Evolutionary conservation across 2,113 vertebrate genomes (phyloP).

Genomic region (Perca schrenkii): DNA sequence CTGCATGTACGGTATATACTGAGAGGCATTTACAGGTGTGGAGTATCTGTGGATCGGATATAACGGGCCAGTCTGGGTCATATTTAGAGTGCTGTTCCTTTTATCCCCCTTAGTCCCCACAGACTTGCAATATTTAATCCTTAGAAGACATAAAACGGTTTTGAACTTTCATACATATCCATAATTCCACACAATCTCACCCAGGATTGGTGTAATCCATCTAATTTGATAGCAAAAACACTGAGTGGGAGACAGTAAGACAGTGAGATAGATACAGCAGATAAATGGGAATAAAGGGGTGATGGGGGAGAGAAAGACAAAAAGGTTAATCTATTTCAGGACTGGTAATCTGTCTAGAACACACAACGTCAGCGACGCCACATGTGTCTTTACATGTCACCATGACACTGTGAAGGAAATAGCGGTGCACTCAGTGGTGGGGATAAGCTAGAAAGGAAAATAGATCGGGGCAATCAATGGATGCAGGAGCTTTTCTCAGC

Average conservation of each 20-base stretch:
- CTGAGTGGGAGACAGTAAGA: slow-evolving; percentile 13
- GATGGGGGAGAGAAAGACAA: slow-evolving; percentile 41
- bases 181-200: slow-evolving; percentile 49
- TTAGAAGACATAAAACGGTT: slow-evolving; percentile 44
- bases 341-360: slow-evolving; percentile 73
- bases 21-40: not conserved
- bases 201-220: slow-evolving; percentile 45
- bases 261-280: slow-evolving; percentile 12
- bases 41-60: not conserved
- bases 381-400: slow-evolving; percentile 82
- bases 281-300: slow-evolving; percentile 31
- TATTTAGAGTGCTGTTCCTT: slow-evolving; percentile 28
- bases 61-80: slow-evolving; percentile 8
- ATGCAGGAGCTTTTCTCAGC: slow-evolving; percentile 72
- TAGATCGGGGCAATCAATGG: slow-evolving; percentile 77
- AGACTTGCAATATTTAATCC: slow-evolving; percentile 57
- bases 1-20: not conserved
- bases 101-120: slow-evolving; percentile 24
- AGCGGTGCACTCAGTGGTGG: slow-evolving; percentile 66
- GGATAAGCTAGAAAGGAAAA: slow-evolving; percentile 77
- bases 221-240: slow-evolving; percentile 52
- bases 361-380: slow-evolving; percentile 62
- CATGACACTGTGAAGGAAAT: slow-evolving; percentile 61
- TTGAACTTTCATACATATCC: slow-evolving; percentile 61
- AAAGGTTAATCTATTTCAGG: slow-evolving; percentile 80